These are phyloP conservation scores for Microcebus ravelobensis DNA, from an alignment of 2,113 vertebrate genomes.

Conservation along the genomic window DNA sequence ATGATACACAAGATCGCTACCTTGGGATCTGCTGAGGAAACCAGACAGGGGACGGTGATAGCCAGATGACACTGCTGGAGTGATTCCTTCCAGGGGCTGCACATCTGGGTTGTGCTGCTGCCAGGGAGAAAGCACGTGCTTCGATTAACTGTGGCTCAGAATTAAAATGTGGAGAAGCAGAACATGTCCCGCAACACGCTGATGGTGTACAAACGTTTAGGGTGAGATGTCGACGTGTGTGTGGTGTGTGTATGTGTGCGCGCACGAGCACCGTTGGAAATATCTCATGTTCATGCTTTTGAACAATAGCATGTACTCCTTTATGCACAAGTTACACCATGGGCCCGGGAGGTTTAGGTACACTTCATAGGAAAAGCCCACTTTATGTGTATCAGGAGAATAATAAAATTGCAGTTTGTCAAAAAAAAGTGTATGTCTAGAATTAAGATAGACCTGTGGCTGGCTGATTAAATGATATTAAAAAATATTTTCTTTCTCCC, in stretches of 20 bases:
- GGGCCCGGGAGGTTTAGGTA: not conserved
- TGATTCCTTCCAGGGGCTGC: conserved; percentile 67
- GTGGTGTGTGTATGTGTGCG: no score
- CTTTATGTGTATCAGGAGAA: not conserved
- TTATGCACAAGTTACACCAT: not conserved
- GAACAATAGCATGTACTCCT: not conserved
- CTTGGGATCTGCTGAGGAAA: conserved; percentile 70
- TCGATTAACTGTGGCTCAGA: conserved; percentile 61
- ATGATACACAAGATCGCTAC: conserved; percentile 20
- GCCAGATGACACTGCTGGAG: conserved; percentile 68
- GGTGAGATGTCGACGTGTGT: not conserved
- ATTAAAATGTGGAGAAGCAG: conserved; percentile 64
- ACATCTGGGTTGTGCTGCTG: conserved; percentile 80
- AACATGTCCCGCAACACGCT: not conserved
- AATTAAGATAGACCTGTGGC: not conserved
- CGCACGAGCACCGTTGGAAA: not conserved
- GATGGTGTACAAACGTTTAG: conserved; percentile 37
- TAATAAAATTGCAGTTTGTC: not conserved
- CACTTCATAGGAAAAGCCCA: not conserved
- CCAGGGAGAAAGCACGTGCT: conserved; percentile 58
- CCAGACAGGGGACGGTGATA: conserved; percentile 68
- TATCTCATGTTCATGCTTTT: not conserved
- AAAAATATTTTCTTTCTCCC: conserved; percentile 38
- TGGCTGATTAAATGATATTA: conserved; percentile 38
- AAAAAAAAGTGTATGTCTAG: not conserved